Evolutionary conservation across 2,113 vertebrate species (phyloP).

Genomic region (Neodon shergylaensis): DNA sequence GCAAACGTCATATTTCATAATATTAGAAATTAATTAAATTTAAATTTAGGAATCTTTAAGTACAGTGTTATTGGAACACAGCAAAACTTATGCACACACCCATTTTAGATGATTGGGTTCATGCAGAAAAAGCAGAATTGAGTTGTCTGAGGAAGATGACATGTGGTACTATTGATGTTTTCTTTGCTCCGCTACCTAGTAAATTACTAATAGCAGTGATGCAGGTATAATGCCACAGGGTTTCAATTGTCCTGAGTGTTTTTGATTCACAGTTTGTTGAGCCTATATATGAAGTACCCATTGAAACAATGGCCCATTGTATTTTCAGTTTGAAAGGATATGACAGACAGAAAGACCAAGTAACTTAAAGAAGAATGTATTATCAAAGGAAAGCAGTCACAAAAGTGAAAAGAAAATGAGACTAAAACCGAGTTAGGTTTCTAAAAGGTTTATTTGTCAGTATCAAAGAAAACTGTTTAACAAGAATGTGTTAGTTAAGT

Average conservation of each 20-base stretch:
- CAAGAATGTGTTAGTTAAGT: background rate
- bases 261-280: background rate
- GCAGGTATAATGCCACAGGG: background rate
- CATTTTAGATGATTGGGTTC: background rate
- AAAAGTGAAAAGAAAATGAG: conserved; percentile 9
- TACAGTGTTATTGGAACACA: background rate
- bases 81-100: background rate
- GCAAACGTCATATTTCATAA: background rate
- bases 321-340: background rate
- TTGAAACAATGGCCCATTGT: background rate
- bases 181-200: background rate
- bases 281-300: background rate
- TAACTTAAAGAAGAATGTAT: background rate
- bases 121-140: background rate
- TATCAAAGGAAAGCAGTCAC: background rate
- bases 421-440: background rate
- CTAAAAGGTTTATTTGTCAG: background rate
- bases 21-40: background rate
- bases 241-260: background rate
- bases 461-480: background rate
- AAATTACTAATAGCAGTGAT: background rate
- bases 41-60: background rate
- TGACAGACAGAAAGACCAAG: background rate
- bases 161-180: background rate
- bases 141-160: background rate